Evolutionary conservation across 2,888 invertebrate species (phyloP).

Genomic region (Phyllotreta cruciferae): DNA sequence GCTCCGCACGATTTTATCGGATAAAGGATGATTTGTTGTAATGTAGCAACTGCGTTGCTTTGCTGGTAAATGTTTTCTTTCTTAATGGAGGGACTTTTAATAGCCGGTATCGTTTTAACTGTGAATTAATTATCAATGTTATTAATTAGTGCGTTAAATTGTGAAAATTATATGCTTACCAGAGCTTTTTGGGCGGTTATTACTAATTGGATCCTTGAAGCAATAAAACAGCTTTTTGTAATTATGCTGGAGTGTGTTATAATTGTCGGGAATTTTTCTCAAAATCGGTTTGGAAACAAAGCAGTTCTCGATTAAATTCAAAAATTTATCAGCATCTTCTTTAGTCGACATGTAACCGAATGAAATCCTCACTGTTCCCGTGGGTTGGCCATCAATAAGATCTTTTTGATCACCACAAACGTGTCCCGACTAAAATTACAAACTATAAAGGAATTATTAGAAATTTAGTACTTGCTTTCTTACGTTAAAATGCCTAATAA

Average conservation of each 20-base stretch:
- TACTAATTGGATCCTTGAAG: too few species aligned
- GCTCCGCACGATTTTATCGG: conserved; percentile 93
- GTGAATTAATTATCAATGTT: not conserved
- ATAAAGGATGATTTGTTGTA: conserved; percentile 68
- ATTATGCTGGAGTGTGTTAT: conserved; percentile 13
- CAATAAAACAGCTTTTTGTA: conserved; percentile 26
- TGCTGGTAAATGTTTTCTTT: conserved; percentile 4
- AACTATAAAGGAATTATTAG: not conserved
- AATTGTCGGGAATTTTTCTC: conserved; percentile 45
- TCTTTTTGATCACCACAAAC: conserved; percentile 90
- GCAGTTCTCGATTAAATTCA: conserved; percentile 77
- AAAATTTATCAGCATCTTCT: conserved; percentile 73
- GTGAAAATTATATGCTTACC: not conserved
- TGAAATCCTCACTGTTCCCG: conserved; percentile 90
- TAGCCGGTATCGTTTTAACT: not conserved
- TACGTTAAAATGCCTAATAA: conserved; percentile 79
- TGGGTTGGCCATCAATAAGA: conserved; percentile 84
- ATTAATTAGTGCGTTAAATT: not conserved
- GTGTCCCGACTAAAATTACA: conserved; percentile 74
- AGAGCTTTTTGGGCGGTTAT: not conserved
- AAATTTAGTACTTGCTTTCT: conserved; percentile 28
- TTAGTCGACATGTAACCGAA: conserved; percentile 89
- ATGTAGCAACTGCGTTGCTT: conserved; percentile 38
- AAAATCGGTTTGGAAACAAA: conserved; percentile 68
- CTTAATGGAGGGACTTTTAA: not conserved